These are phyloP conservation scores for Phrynocephalus forsythii DNA, from an alignment of 2,797 vertebrate species.

Conservation along the genomic window DNA sequence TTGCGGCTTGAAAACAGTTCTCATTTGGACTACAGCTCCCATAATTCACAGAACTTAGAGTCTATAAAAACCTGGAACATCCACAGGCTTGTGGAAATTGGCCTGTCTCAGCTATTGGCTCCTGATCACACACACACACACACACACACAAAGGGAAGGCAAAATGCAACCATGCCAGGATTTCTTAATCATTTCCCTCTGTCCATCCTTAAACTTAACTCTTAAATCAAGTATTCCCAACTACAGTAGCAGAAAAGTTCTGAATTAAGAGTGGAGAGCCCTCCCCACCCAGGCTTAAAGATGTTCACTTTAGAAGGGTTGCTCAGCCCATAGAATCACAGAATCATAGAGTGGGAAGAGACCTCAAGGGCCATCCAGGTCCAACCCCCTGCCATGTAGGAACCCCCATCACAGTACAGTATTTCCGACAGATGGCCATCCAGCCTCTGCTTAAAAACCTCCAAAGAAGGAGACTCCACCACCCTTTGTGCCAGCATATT, in stretches of 20 bases:
- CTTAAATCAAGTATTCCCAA: not conserved
- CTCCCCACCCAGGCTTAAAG: not conserved
- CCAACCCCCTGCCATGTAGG: too few species aligned
- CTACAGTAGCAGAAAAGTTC: not conserved
- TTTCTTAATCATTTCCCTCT: not conserved
- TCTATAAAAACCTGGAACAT: not conserved
- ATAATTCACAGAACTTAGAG: too few species aligned
- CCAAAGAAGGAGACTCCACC: too few species aligned
- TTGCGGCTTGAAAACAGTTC: too few species aligned
- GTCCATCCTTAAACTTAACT: not conserved
- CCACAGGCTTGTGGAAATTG: not conserved
- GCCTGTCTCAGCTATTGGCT: not conserved
- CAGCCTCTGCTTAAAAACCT: too few species aligned
- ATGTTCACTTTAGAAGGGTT: not conserved
- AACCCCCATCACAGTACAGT: too few species aligned
- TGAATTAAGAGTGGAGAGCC: not conserved
- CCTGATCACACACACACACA: not conserved
- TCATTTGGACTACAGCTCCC: not conserved
- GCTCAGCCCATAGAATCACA: too few species aligned
- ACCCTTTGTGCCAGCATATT: too few species aligned
- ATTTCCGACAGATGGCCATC: too few species aligned
- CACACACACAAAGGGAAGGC: not conserved
- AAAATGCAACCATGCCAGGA: too few species aligned
- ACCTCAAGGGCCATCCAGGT: too few species aligned
- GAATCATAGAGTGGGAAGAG: too few species aligned